Conservation (phyloP, 2,888 invertebrate genomes). For the Mesoligia furuncula region DNA sequence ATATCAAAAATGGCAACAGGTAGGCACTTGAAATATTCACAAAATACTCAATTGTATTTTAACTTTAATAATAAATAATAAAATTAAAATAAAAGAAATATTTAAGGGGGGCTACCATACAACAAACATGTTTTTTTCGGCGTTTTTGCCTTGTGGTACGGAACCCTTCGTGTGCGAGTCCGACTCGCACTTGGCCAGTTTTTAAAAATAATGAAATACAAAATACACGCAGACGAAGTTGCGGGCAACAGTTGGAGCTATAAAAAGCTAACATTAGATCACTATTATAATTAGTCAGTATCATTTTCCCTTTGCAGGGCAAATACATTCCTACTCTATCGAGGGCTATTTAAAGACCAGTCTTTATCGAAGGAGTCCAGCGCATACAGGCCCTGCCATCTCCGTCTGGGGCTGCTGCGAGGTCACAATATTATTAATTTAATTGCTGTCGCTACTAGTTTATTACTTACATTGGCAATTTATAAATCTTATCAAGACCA, state of each 20-base stretch:
- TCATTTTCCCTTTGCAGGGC: background rate
- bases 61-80: too few species aligned
- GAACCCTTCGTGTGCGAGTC: too few species aligned
- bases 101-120: too few species aligned
- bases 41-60: too few species aligned
- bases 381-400: background rate
- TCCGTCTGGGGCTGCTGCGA: background rate
- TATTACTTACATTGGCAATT: background rate
- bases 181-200: too few species aligned
- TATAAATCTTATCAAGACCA: background rate
- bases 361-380: background rate
- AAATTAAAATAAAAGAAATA: too few species aligned
- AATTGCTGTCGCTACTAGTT: background rate
- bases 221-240: background rate
- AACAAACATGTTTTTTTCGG: too few species aligned
- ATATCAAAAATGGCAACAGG: too few species aligned
- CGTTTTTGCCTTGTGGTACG: too few species aligned
- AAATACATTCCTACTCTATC: background rate
- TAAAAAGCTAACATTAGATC: background rate
- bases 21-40: too few species aligned
- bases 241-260: background rate
- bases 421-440: conserved; percentile 1
- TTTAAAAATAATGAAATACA: background rate
- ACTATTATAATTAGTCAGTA: background rate
- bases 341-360: background rate